Conservation (phyloP, 1,140 invertebrate species). For the Arion vulgaris region DNA sequence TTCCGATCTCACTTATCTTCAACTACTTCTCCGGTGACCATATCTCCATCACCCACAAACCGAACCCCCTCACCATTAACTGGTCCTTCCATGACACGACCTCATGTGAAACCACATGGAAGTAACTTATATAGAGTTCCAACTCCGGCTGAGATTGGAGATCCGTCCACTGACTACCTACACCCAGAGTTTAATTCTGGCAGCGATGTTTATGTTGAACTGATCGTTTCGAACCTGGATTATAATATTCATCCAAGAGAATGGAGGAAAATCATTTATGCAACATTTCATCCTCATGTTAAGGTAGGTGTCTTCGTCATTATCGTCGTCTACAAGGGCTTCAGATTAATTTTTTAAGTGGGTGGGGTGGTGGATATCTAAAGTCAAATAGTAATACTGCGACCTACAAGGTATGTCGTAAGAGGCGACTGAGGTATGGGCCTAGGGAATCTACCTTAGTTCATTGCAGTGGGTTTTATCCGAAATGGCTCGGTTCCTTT, state of each 20-base stretch:
- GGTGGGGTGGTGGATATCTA: too few relatives aligned
- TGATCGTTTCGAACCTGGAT: conserved; percentile 84
- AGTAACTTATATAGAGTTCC: conserved; percentile 38
- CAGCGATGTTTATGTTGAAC: conserved; percentile 74
- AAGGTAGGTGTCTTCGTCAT: conserved; percentile 74
- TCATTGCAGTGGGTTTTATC: too few relatives aligned
- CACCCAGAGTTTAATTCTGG: conserved; percentile 32
- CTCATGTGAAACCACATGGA: background rate
- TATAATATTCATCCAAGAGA: conserved; percentile 82
- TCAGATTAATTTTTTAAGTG: too few relatives aligned
- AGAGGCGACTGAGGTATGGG: too few relatives aligned
- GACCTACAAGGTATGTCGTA: too few relatives aligned
- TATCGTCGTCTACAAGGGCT: background rate
- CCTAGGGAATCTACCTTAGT: too few relatives aligned
- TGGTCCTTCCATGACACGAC: background rate
- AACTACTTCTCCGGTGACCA: background rate
- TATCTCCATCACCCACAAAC: background rate
- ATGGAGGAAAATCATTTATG: conserved; percentile 79
- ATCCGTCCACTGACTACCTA: conserved; percentile 12
- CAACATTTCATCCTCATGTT: conserved; percentile 81
- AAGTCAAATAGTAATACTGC: too few relatives aligned
- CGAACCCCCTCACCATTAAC: conserved; percentile 24
- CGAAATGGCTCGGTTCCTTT: too few relatives aligned
- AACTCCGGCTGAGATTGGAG: conserved; percentile 30
- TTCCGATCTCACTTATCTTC: conserved; percentile 19